phyloP scores from a whole-genome alignment of 1,140 invertebrate genomes.

The Acromyrmex echinatior region DNA sequence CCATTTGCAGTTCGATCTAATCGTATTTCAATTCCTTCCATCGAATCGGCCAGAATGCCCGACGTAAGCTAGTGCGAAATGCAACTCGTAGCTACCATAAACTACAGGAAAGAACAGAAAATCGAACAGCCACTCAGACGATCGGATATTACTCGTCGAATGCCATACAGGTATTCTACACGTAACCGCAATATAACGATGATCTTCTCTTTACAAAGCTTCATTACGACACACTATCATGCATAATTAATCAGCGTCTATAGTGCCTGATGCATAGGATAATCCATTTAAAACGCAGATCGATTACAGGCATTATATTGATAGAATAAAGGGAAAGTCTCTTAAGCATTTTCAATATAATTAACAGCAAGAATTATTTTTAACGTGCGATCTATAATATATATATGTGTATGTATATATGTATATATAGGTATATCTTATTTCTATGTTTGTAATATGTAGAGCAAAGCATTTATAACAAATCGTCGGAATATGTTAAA shows the following conservation, averaged over 20 bases:
- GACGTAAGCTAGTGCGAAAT: conserved; percentile 54
- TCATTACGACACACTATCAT: conserved; percentile 23
- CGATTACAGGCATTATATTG: background rate
- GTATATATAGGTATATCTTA: too few relatives aligned
- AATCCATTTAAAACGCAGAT: background rate
- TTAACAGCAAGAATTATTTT: background rate
- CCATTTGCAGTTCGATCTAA: conserved; percentile 58
- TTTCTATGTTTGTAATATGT: too few relatives aligned
- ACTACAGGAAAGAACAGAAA: conserved; percentile 42
- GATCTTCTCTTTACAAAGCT: conserved; percentile 17
- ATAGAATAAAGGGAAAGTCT: background rate
- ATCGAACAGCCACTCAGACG: conserved; percentile 40
- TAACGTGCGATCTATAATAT: background rate
- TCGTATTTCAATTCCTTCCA: conserved; percentile 59
- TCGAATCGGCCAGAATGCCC: conserved; percentile 24
- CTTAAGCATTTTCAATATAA: background rate
- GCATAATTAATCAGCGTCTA: conserved; percentile 22
- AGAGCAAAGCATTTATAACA: too few relatives aligned
- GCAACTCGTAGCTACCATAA: conserved; percentile 48
- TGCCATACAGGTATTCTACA: background rate
- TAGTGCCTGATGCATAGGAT: background rate
- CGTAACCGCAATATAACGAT: conserved; percentile 7
- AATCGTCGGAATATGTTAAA: too few relatives aligned
- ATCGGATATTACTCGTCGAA: conserved; percentile 42
- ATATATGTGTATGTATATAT: background rate